Evolutionary conservation across 2,797 vertebrate genomes (phyloP).

Genomic region (Crenuchus spilurus): DNA sequence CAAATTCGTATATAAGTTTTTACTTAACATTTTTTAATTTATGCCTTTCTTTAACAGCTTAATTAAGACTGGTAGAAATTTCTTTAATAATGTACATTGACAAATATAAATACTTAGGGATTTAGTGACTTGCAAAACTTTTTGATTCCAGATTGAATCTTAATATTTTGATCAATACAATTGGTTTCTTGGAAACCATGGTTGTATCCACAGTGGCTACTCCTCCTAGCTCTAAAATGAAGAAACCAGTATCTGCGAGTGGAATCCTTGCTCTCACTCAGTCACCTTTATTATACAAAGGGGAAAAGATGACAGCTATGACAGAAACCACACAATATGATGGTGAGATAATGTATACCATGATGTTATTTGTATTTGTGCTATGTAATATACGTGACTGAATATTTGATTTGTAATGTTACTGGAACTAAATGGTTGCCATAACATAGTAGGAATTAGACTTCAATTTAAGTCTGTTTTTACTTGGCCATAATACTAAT

Average conservation of each 20-base stretch:
- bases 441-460: too few relatives aligned
- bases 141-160: background rate
- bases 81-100: background rate
- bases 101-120: background rate
- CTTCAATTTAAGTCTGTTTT: too few relatives aligned
- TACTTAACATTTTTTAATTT: too few relatives aligned
- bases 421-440: too few relatives aligned
- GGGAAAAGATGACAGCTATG: conserved; percentile 61
- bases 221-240: conserved; percentile 71
- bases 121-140: background rate
- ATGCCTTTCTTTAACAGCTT: too few relatives aligned
- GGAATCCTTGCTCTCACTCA: conserved; percentile 89
- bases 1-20: too few relatives aligned
- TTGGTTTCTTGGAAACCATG: background rate
- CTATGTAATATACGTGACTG: too few relatives aligned
- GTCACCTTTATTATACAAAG: conserved; percentile 88
- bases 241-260: conserved; percentile 79
- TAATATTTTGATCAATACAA: background rate
- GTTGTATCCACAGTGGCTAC: conserved; percentile 62
- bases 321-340: conserved; percentile 52
- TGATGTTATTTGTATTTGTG: too few relatives aligned
- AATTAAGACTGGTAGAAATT: too few relatives aligned
- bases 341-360: conserved; percentile 50
- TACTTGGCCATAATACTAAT: background rate
- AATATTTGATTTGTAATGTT: too few relatives aligned